phyloP scores from a whole-genome alignment of 2,888 invertebrate genomes.

The Schrankia costaestrigalis region DNA sequence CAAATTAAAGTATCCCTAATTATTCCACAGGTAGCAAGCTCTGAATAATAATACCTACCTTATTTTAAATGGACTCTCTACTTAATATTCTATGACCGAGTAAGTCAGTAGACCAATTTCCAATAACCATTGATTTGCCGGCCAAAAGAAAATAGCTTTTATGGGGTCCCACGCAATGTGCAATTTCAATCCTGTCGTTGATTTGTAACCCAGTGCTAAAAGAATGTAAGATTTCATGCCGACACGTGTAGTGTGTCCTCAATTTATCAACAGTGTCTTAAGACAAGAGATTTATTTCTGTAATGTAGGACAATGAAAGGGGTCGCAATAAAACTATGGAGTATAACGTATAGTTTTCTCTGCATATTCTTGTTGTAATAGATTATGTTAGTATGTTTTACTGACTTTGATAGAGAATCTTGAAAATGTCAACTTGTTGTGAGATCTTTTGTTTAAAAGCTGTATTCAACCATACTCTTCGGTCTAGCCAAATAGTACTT shows the following conservation, averaged over 20 bases:
- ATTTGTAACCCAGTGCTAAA: slow-evolving; percentile 18
- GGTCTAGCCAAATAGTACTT: too few species aligned
- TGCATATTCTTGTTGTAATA: too few species aligned
- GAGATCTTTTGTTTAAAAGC: too few species aligned
- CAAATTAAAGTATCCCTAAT: too few species aligned
- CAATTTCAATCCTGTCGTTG: slow-evolving; percentile 17
- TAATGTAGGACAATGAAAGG: background rate
- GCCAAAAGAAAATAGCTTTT: slow-evolving; percentile 14
- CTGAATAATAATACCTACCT: too few species aligned
- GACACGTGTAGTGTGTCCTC: slow-evolving; percentile 6
- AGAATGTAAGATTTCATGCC: slow-evolving; percentile 2
- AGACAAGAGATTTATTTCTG: background rate
- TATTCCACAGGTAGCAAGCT: too few species aligned
- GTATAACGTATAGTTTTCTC: too few species aligned
- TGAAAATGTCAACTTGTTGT: too few species aligned
- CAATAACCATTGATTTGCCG: slow-evolving; percentile 28
- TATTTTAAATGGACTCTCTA: too few species aligned
- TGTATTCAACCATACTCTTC: too few species aligned
- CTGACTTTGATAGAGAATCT: too few species aligned
- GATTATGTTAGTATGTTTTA: too few species aligned
- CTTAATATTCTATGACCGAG: slow-evolving; percentile 12
- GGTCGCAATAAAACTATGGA: background rate
- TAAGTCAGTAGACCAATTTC: slow-evolving; percentile 19
- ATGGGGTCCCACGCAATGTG: slow-evolving; percentile 14
- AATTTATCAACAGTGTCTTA: slow-evolving; percentile 6